Percentiles rank a stretch among this genome's conserved stretches.
phyloP scores from a whole-genome alignment of 2,797 vertebrate genomes.

The Aselliscus stoliczkanus region DNA sequence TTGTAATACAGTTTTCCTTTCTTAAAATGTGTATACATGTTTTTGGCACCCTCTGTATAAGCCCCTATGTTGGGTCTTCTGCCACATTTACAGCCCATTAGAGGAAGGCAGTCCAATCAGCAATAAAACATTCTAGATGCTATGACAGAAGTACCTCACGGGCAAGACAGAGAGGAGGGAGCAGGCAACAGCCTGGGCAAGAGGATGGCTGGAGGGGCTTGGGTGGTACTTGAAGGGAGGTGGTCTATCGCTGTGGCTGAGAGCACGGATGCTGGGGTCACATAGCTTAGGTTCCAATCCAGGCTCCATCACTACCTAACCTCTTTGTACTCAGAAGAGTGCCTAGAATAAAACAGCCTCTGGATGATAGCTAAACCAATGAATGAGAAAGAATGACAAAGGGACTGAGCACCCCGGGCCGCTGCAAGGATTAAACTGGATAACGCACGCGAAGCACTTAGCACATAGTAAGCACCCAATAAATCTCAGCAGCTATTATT shows the following conservation, averaged over 20 bases:
- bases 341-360: not conserved
- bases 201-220: not conserved
- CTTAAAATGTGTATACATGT: no score
- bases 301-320: not conserved
- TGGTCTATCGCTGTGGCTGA: not conserved
- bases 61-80: not conserved
- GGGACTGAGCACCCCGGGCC: not conserved
- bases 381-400: not conserved
- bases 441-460: not conserved
- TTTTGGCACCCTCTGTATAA: no score
- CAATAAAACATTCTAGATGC: not conserved
- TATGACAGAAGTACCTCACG: not conserved
- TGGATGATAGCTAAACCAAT: not conserved
- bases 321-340: not conserved
- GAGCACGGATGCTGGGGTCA: not conserved
- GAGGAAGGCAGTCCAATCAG: not conserved
- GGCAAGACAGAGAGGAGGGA: not conserved
- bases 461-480: slow-evolving; percentile 38
- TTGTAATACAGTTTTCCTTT: no score
- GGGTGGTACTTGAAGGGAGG: not conserved
- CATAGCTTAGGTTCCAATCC: not conserved
- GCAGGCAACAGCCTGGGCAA: not conserved
- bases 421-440: not conserved
- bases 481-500: slow-evolving; percentile 42
- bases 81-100: not conserved